These are phyloP conservation scores for Erethizon dorsatum DNA, from an alignment of 2,797 vertebrate species.

Conservation along the genomic window DNA sequence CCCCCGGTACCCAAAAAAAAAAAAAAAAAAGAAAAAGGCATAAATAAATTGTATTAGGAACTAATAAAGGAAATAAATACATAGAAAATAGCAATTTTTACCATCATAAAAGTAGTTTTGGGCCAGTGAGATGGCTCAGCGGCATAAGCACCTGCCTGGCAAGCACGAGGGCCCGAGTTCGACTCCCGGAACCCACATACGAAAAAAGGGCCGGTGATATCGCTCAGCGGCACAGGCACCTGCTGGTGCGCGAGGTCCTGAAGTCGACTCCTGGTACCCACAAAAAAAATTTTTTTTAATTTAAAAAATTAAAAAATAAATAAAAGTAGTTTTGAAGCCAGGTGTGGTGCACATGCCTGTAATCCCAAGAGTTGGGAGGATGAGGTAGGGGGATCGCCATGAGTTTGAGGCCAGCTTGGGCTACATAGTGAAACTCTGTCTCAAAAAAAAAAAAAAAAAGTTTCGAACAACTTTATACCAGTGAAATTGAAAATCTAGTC, in stretches of 20 bases:
- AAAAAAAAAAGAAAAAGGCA: neutral
- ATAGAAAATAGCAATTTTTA: constrained; percentile 7
- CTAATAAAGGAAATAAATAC: neutral
- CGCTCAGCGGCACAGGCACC: too few species aligned
- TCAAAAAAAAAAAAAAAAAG: neutral
- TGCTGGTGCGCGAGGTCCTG: too few species aligned
- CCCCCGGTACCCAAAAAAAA: too few species aligned
- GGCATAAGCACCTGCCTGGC: too few species aligned
- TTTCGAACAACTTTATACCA: neutral
- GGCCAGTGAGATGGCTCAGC: too few species aligned
- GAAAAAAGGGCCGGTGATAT: too few species aligned
- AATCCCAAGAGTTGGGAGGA: neutral
- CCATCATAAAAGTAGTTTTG: neutral
- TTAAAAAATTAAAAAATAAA: too few species aligned
- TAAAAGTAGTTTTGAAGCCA: neutral
- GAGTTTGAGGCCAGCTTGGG: neutral
- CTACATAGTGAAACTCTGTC: neutral
- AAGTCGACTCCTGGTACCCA: too few species aligned
- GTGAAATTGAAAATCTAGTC: constrained; percentile 14
- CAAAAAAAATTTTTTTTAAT: too few species aligned
- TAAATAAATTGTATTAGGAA: neutral
- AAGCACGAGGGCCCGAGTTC: too few species aligned
- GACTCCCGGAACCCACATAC: too few species aligned
- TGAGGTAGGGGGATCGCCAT: neutral
- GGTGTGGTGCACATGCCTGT: neutral